phyloP scores from a whole-genome alignment of 2,888 invertebrate genomes.

The Miltochrista miniata region DNA sequence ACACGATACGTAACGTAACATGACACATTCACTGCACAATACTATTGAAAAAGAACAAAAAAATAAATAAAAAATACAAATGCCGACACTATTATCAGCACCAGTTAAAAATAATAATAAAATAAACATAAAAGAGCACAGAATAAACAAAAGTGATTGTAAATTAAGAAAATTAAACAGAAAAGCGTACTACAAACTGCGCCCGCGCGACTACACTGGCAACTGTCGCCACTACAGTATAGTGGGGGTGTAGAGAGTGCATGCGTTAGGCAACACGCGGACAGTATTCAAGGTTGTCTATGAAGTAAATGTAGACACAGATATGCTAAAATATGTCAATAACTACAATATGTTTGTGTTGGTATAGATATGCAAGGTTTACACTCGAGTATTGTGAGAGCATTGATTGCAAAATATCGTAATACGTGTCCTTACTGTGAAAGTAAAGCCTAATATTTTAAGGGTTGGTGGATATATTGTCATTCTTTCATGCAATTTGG shows the following conservation, averaged over 20 bases:
- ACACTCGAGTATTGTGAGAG: not conserved
- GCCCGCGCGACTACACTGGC: conserved; percentile 25
- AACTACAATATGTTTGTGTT: not conserved
- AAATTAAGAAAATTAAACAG: conserved; percentile 1
- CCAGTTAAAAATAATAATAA: not conserved
- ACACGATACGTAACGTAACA: conserved; percentile 1
- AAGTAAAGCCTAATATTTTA: too few species aligned
- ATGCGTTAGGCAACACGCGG: conserved; percentile 26
- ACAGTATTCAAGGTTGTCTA: conserved; percentile 29
- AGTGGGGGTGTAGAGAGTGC: conserved; percentile 18
- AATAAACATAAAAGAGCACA: conserved; percentile 7
- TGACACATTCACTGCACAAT: not conserved
- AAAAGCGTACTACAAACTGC: conserved; percentile 21
- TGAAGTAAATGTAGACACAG: conserved; percentile 5
- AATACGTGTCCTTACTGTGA: not conserved
- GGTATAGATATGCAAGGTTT: not conserved
- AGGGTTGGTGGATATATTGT: too few species aligned
- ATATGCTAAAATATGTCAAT: not conserved
- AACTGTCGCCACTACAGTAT: conserved; percentile 6
- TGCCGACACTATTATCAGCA: not conserved
- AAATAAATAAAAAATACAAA: not conserved
- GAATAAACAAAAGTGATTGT: conserved; percentile 1
- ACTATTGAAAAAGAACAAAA: not conserved
- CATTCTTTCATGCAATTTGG: not conserved
- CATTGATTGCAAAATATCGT: not conserved